A percentile compares a stretch with the other conserved stretches of the same genome.
These are phyloP conservation scores for Lymantria monacha DNA, from an alignment of 2,888 invertebrate genomes.

Conservation along the genomic window DNA sequence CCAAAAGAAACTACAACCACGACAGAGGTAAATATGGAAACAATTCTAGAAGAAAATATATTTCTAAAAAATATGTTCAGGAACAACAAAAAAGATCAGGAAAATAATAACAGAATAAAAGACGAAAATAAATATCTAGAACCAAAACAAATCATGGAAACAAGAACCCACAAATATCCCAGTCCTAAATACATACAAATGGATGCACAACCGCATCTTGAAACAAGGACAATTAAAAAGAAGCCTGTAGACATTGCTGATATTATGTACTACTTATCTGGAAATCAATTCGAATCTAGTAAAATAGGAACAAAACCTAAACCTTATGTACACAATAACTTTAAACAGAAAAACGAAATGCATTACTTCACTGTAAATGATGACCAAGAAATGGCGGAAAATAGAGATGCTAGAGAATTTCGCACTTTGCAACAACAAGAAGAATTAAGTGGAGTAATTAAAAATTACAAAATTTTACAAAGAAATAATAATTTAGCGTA, in stretches of 20 bases:
- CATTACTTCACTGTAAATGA: constrained; percentile 41
- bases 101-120: constrained; percentile 26
- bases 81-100: constrained; percentile 32
- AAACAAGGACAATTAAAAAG: constrained; percentile 46
- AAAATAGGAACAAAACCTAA: constrained; percentile 58
- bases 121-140: constrained; percentile 30
- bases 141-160: constrained; percentile 38
- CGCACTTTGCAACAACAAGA: constrained; percentile 50
- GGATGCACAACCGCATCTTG: constrained; percentile 49
- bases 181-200: constrained; percentile 50
- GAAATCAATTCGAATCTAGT: constrained; percentile 66
- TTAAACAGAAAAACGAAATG: constrained; percentile 44
- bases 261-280: constrained; percentile 63
- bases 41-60: constrained; percentile 58
- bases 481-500: constrained; percentile 54
- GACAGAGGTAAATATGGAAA: constrained; percentile 39
- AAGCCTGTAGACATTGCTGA: constrained; percentile 61
- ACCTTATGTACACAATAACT: constrained; percentile 32
- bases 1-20: constrained; percentile 16
- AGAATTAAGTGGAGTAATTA: constrained; percentile 64
- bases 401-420: constrained; percentile 36
- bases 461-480: constrained; percentile 73
- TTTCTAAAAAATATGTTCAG: constrained; percentile 64
- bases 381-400: constrained; percentile 24
- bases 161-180: constrained; percentile 47